These are phyloP conservation scores for Xyliphius kryptos DNA, from an alignment of 2,113 vertebrate genomes.

Conservation along the genomic window DNA sequence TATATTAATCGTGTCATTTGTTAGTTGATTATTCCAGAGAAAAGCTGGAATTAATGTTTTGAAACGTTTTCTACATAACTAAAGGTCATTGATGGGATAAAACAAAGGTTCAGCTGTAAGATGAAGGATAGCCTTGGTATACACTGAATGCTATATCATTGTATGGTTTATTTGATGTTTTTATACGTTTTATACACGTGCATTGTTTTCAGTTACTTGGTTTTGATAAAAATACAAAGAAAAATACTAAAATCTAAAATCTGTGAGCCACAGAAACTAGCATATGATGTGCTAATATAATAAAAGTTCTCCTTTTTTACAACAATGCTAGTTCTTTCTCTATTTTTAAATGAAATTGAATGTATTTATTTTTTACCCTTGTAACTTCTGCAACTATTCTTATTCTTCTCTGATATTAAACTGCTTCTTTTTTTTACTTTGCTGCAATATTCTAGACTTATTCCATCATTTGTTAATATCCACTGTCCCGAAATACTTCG, in stretches of 20 bases:
- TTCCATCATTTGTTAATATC: too few relatives aligned
- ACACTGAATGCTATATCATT: constrained; percentile 25
- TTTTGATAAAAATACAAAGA: background rate
- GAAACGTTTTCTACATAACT: constrained; percentile 31
- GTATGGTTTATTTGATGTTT: constrained; percentile 12
- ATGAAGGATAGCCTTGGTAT: constrained; percentile 39
- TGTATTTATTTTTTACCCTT: too few relatives aligned
- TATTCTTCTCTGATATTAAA: too few relatives aligned
- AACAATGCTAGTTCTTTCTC: too few relatives aligned
- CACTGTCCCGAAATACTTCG: too few relatives aligned
- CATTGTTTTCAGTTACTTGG: background rate
- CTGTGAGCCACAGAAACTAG: constrained; percentile 8
- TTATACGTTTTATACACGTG: constrained; percentile 32
- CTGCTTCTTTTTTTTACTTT: too few relatives aligned
- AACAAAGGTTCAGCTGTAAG: too few relatives aligned
- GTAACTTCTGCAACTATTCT: too few relatives aligned
- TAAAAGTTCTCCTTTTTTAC: constrained; percentile 43
- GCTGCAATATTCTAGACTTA: too few relatives aligned
- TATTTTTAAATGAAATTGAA: too few relatives aligned
- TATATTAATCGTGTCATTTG: constrained; percentile 37
- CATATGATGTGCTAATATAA: constrained; percentile 38
- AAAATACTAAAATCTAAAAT: constrained; percentile 1
- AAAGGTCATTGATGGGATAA: too few relatives aligned
- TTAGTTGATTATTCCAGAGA: constrained; percentile 23
- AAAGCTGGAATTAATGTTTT: background rate